A percentile compares a stretch with the other conserved stretches of the same genome.
Evolutionary conservation across 1,140 invertebrate genomes (phyloP).

Genomic region (Drosophila tropicalis): DNA sequence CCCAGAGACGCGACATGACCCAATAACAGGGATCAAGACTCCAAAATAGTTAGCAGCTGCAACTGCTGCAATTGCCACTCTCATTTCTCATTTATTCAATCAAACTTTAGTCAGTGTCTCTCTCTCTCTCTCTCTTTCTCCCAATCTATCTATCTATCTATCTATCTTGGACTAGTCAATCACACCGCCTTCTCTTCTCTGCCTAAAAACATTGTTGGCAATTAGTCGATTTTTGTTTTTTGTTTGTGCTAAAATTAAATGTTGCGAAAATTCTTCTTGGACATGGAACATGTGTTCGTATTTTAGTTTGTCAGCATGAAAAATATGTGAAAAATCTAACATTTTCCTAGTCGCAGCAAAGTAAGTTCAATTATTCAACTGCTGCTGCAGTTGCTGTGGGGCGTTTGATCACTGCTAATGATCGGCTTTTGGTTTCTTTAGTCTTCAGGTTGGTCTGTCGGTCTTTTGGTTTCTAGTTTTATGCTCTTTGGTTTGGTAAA

Average conservation of each 20-base stretch:
- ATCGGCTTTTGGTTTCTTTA: slow-evolving; percentile 48
- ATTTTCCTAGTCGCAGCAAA: slow-evolving; percentile 66
- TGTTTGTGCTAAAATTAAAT: slow-evolving; percentile 75
- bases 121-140: background rate
- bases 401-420: slow-evolving; percentile 71
- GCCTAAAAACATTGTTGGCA: slow-evolving; percentile 63
- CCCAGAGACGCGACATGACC: slow-evolving; percentile 76
- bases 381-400: slow-evolving; percentile 41
- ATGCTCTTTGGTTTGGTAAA: slow-evolving; percentile 1
- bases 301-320: slow-evolving; percentile 19
- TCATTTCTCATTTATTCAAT: slow-evolving; percentile 68
- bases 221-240: slow-evolving; percentile 74
- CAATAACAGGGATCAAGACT: slow-evolving; percentile 76
- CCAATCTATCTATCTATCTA: slow-evolving; percentile 8
- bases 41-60: slow-evolving; percentile 28
- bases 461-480: slow-evolving; percentile 12
- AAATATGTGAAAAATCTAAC: slow-evolving; percentile 81
- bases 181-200: slow-evolving; percentile 28
- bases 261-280: slow-evolving; percentile 76
- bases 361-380: slow-evolving; percentile 59
- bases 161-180: slow-evolving; percentile 65
- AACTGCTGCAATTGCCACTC: slow-evolving; percentile 49
- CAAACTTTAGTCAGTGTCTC: slow-evolving; percentile 38
- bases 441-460: background rate
- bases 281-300: slow-evolving; percentile 65